Evolutionary conservation across 1,140 invertebrate species (phyloP).

Genomic region (Coptotermes formosanus): DNA sequence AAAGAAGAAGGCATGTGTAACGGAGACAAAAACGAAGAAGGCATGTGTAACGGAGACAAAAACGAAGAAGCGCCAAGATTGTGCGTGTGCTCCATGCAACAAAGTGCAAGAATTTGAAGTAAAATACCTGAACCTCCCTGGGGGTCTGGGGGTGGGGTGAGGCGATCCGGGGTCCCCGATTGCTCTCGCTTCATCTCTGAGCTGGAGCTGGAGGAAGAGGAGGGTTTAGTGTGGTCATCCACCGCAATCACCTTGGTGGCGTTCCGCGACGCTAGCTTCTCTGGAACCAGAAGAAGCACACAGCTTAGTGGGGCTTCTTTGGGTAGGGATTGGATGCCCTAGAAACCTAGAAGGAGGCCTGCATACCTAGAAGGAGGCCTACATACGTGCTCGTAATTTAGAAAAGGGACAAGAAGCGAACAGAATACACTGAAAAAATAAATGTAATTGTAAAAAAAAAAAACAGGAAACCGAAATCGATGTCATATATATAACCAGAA

Average conservation of each 20-base stretch:
- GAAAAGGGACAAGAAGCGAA: no score
- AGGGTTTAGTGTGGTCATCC: constrained; percentile 10
- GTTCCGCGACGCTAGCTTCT: background rate
- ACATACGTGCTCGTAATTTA: no score
- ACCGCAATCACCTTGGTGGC: background rate
- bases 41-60: background rate
- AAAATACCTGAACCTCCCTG: constrained; percentile 2
- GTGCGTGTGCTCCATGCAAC: background rate
- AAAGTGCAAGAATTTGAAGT: background rate
- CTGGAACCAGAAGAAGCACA: background rate
- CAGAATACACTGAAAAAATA: no score
- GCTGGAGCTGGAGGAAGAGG: background rate
- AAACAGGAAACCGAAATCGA: no score
- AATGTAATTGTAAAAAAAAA: no score
- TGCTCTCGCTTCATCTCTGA: background rate
- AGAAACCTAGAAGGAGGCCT: no score
- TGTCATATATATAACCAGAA: no score
- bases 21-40: background rate
- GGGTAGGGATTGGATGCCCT: no score
- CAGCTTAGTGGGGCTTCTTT: background rate
- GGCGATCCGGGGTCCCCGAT: background rate
- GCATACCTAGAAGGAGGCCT: no score
- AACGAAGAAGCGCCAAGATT: background rate
- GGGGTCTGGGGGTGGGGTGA: constrained; percentile 13
- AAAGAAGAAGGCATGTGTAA: background rate